phyloP scores from a whole-genome alignment of 2,888 invertebrate genomes.

The Priapulus caudatus region DNA sequence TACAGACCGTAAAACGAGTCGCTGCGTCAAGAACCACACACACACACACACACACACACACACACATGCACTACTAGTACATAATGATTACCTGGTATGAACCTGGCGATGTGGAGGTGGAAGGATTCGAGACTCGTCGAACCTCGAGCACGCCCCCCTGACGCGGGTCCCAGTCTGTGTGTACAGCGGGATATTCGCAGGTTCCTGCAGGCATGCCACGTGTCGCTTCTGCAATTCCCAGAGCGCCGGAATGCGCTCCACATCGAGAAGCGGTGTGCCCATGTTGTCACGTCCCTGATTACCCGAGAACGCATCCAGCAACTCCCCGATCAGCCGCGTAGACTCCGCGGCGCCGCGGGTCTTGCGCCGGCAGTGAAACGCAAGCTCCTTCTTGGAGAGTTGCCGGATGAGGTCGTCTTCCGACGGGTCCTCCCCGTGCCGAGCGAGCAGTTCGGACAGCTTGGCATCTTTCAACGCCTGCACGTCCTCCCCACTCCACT shows the following conservation, averaged over 20 bases:
- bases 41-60: no score
- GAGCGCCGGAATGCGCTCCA: slow-evolving; percentile 13
- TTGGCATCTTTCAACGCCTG: slow-evolving; percentile 20
- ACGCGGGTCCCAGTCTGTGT: slow-evolving; percentile 15
- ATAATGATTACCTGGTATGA: background rate
- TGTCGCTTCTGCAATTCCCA: slow-evolving; percentile 17
- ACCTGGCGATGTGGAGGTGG: background rate
- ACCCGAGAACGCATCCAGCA: no score
- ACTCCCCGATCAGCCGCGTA: no score
- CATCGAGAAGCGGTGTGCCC: slow-evolving; percentile 20
- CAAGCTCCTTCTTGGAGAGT: slow-evolving; percentile 16
- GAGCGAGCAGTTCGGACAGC: slow-evolving; percentile 19
- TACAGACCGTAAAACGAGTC: no score
- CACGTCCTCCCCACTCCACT: slow-evolving; percentile 20
- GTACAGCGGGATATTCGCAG: slow-evolving; percentile 18
- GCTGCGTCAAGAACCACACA: no score
- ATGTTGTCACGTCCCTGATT: slow-evolving; percentile 16
- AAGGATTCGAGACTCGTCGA: slow-evolving; percentile 24
- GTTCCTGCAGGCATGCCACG: slow-evolving; percentile 21
- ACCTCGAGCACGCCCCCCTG: slow-evolving; percentile 23
- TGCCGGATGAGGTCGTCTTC: no score
- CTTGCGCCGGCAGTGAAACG: no score
- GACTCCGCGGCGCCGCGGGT: no score
- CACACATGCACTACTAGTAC: no score
- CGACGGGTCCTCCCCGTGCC: no score